Percentiles rank a stretch among this genome's conserved stretches.
These are phyloP conservation scores for Tridacna crocea DNA, from an alignment of 2,888 invertebrate species.

Conservation along the genomic window DNA sequence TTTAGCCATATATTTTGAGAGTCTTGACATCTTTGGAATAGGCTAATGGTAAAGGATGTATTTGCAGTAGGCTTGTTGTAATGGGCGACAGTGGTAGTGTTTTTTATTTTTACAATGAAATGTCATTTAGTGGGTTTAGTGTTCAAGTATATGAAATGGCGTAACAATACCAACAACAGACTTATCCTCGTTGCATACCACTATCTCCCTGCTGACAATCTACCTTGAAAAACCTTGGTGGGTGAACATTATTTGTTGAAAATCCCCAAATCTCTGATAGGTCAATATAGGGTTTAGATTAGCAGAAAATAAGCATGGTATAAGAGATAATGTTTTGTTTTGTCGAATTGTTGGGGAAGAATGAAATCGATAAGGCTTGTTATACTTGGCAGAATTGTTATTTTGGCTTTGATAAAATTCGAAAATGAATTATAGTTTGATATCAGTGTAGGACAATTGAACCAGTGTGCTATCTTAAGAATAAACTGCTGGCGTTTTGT, in stretches of 20 bases:
- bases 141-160: conserved; percentile 24
- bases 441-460: neutral
- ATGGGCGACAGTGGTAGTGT: neutral
- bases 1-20: too few species aligned
- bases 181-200: conserved; percentile 42
- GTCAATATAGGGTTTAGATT: conserved; percentile 58
- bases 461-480: neutral
- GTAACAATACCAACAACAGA: conserved; percentile 17
- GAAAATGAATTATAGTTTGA: neutral
- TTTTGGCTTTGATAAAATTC: conserved; percentile 21
- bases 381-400: conserved; percentile 53
- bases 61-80: neutral
- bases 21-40: too few species aligned
- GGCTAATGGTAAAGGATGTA: too few species aligned
- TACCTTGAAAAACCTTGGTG: conserved; percentile 28
- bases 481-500: conserved; percentile 3
- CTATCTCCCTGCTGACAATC: conserved; percentile 46
- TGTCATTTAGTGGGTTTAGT: conserved; percentile 8
- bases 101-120: neutral
- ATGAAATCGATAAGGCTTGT: conserved; percentile 47
- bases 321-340: conserved; percentile 52
- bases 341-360: conserved; percentile 48
- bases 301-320: conserved; percentile 44
- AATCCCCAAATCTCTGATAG: conserved; percentile 53
- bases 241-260: conserved; percentile 27